Base-by-base conservation (phyloP, 2,113 vertebrate species). In the Brachyhypopomus gauderio region DNA sequence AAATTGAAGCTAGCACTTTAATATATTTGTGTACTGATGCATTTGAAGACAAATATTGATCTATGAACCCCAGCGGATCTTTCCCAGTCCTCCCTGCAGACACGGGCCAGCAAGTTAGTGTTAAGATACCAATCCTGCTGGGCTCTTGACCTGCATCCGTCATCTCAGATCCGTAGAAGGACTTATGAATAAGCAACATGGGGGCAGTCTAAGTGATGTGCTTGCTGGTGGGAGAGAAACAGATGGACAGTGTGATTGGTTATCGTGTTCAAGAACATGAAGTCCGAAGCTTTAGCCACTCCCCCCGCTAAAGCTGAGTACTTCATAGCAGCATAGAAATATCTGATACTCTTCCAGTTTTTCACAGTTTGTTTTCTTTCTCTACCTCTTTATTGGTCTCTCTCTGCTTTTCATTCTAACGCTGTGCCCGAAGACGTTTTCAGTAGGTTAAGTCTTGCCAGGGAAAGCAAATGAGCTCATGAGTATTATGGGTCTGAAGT, bases 161-260 rank as follows among this genome's bases (percentile, higher is more conserved):
- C 60, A 80, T 80, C 27, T 56, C 30, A 0, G 25, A 69, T 17
- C 36, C 75, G 63, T 45, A 74, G 34, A 19, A 62, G 22, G 2
- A 23, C 6, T 63, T 66, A n/a, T 66, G 70, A 80, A 80, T 81
- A 86, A 83, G 67, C 78, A 81, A 2, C 60, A 77, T 27, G 38
- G 62, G 25, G 78, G 56, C 22, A 22, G 38, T 52, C 77, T 69
- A 67, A 69, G 55, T 20, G 64, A 67, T 78, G 66, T 9, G 17
- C 16, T 69, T 16, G 66, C 73, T 59, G 67, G 64, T 67, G 12
- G 70, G 38, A 63, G 72, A 78, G 75, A 41, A 77, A 55, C 67
- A 82, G 58, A 85, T 67, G 52, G 78, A 77, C 70, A 63, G 69
- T 56, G 62, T 86, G 85, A 84, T 84, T 80, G 83, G 74, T 84